These are phyloP conservation scores for Nomada ferruginata DNA, from an alignment of 2,888 invertebrate species.

Conservation along the genomic window DNA sequence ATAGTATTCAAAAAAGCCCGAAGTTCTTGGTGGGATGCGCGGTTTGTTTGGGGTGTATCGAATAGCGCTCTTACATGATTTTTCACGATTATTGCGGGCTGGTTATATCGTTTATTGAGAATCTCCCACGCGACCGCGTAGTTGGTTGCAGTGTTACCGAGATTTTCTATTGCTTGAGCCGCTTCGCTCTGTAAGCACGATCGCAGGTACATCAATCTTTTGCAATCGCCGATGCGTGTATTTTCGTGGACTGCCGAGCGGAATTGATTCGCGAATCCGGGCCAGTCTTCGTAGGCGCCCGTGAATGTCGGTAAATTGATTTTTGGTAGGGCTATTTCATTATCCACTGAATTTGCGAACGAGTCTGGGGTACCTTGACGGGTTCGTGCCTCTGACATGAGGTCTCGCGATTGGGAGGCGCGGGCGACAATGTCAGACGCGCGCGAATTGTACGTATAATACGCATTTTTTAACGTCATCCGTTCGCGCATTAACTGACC, in stretches of 20 bases:
- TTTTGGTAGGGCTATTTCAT: neutral
- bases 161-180: neutral
- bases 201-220: neutral
- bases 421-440: neutral
- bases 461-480: neutral
- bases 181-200: neutral
- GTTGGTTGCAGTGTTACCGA: neutral
- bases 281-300: neutral
- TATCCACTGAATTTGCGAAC: neutral
- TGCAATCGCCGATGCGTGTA: neutral
- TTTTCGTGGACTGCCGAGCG: neutral
- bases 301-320: neutral
- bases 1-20: neutral
- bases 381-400: too few relatives aligned
- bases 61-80: neutral
- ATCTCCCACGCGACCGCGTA: neutral
- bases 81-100: neutral
- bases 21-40: neutral
- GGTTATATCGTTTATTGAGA: neutral
- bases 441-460: neutral
- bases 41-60: neutral
- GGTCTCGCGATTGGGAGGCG: too few relatives aligned
- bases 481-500: neutral
- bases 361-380: too few relatives aligned
- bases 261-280: neutral